phyloP scores from a whole-genome alignment of 2,797 vertebrate genomes.

The Calcarius lapponicus region DNA sequence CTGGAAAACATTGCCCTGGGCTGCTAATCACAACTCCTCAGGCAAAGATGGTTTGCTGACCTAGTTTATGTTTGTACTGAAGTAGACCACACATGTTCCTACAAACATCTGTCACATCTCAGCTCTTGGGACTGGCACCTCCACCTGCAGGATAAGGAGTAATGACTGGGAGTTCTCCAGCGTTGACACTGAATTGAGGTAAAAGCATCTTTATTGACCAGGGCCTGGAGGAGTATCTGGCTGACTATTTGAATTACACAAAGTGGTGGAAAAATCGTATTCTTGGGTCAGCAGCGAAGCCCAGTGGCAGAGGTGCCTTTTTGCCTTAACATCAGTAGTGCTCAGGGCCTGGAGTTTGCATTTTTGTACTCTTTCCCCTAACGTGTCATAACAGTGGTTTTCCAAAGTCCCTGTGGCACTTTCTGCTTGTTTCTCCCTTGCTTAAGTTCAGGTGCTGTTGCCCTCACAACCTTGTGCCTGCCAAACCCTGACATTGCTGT shows the following conservation, averaged over 20 bases:
- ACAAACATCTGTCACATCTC: background rate
- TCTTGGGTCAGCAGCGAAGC: background rate
- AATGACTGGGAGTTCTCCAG: background rate
- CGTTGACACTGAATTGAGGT: background rate
- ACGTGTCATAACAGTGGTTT: background rate
- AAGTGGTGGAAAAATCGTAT: background rate
- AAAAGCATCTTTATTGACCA: background rate
- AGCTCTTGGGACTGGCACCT: background rate
- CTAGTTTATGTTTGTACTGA: background rate
- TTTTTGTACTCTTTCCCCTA: background rate
- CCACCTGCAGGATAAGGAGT: background rate
- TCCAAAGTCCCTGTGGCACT: background rate
- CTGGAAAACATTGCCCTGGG: background rate
- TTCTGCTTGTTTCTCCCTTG: background rate
- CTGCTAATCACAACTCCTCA: background rate
- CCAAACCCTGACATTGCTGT: background rate
- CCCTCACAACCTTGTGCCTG: background rate
- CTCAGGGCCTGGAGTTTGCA: background rate
- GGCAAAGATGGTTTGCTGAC: background rate
- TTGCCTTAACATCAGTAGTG: background rate
- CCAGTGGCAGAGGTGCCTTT: background rate
- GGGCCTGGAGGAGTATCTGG: background rate
- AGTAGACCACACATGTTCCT: background rate
- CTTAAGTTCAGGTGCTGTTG: background rate
- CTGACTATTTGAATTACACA: background rate